phyloP scores from a whole-genome alignment of 2,113 vertebrate genomes.

The Nycticorax nycticorax region DNA sequence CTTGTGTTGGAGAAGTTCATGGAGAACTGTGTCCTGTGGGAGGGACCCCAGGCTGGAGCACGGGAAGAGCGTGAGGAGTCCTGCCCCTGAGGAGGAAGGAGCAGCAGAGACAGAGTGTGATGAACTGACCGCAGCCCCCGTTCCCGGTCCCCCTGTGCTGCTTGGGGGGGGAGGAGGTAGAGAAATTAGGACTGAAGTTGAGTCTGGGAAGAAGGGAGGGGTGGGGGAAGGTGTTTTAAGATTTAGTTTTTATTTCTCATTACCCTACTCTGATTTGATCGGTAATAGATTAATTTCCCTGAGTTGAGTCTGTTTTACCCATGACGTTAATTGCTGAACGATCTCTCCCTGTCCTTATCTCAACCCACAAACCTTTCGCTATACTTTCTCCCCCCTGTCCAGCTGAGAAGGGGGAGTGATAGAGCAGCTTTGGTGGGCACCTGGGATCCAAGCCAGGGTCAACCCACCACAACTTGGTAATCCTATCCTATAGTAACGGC shows the following conservation, averaged over 20 bases:
- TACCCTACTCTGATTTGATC: neutral
- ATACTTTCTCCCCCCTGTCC: neutral
- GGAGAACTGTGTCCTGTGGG: neutral
- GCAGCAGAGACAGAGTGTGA: neutral
- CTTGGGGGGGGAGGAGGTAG: neutral
- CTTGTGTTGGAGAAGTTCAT: neutral
- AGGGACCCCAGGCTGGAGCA: neutral
- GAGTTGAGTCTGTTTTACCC: neutral
- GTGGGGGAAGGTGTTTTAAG: neutral
- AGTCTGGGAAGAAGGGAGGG: neutral
- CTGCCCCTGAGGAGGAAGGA: neutral
- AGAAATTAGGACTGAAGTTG: neutral
- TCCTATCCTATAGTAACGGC: neutral
- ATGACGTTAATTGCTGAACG: no score
- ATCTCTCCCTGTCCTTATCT: neutral
- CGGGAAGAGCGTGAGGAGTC: neutral
- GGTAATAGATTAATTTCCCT: neutral
- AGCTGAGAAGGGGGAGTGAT: neutral
- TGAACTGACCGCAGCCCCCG: no score
- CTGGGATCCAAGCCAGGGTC: neutral
- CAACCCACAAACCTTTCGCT: rapidly evolving
- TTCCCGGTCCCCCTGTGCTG: neutral
- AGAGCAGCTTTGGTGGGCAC: neutral
- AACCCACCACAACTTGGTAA: neutral
- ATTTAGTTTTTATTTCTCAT: neutral